These are phyloP conservation scores for Ailuropoda melanoleuca DNA, from an alignment of 2,113 vertebrate genomes.

Conservation along the genomic window DNA sequence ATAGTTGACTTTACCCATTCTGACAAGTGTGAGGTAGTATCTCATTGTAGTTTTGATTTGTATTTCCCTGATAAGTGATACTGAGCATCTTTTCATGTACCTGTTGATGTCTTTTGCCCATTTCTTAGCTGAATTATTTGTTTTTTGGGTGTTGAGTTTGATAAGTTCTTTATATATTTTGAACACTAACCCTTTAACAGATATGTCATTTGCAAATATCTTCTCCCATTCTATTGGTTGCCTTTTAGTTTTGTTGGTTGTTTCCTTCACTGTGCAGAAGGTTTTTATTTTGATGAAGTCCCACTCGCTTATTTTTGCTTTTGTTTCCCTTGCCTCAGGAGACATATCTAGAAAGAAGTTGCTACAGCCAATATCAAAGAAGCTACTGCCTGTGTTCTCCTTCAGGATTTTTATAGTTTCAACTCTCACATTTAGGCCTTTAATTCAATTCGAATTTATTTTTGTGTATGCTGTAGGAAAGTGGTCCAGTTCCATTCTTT, in stretches of 20 bases:
- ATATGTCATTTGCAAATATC: background rate
- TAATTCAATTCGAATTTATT: background rate
- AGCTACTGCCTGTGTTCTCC: background rate
- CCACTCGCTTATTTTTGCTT: background rate
- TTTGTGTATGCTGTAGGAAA: background rate
- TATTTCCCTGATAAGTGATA: no score
- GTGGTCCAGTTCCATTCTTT: background rate
- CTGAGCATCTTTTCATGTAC: background rate
- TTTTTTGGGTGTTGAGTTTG: background rate
- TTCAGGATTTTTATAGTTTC: background rate
- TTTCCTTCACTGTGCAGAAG: background rate
- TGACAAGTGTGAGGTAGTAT: no score
- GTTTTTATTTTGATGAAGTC: background rate
- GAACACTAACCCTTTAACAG: background rate
- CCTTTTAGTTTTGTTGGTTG: background rate
- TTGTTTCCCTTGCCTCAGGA: background rate
- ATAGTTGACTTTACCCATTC: background rate
- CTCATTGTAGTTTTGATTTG: no score
- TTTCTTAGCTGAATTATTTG: background rate
- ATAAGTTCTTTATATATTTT: background rate
- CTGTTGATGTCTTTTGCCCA: background rate
- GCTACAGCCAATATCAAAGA: background rate
- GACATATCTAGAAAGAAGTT: background rate
- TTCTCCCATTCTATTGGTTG: background rate
- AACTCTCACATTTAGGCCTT: background rate